Evolutionary conservation across 2,797 vertebrate species (phyloP), one percentile per base, ranked within the genome.

Genomic region (Acrocephalus scirpaceus): DNA sequence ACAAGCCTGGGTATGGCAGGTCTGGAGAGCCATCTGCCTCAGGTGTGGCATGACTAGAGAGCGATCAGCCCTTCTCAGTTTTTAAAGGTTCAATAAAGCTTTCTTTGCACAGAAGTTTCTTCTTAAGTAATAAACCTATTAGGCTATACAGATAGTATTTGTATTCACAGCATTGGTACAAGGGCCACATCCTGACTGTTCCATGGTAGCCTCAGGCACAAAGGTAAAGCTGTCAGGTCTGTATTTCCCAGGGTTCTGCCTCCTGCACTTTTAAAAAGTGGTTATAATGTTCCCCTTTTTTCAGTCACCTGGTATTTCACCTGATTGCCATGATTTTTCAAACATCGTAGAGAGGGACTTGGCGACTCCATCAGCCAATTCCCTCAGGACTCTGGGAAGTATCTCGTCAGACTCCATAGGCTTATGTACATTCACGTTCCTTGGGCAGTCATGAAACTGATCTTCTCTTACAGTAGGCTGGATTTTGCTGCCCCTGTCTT

Each of bases 401-500:
- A 74, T 81, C 54, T 74, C 11, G 9, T 54, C n/a, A 81, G 76
- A 20, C 29, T 50, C 45, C 20, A 18, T 15, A 30, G 38, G 14
- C 26, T 54, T 32, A 32, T 54, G 21, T 9, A 27, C 27, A 12
- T 23, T 67, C 18, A 20, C 8, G 34, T 54, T 77, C 51, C 56
- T 65, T 6, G 3, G 8, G 20, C 32, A 44, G 38, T 83, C 51
- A 23, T 22, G 34, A 77, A 32, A 29, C 38, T 58, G 45, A 34
- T 32, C 38, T 54, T 47, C n/a, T 51, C 14, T 76, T 26, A 50
- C 5, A 19, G 23, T 16, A n/a, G 51, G 45, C 16, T 57, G 44
- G 25, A 32, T 62, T 90, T 45, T 71, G 6, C 17, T 58, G 7
- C 3, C 18, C 8, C 4, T 0, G 0, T 40, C 11, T 64, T 65